A percentile compares a stretch with the other conserved stretches of the same genome.
phyloP scores from a whole-genome alignment of 1,140 invertebrate genomes.

The Drosophila chauvacae region DNA sequence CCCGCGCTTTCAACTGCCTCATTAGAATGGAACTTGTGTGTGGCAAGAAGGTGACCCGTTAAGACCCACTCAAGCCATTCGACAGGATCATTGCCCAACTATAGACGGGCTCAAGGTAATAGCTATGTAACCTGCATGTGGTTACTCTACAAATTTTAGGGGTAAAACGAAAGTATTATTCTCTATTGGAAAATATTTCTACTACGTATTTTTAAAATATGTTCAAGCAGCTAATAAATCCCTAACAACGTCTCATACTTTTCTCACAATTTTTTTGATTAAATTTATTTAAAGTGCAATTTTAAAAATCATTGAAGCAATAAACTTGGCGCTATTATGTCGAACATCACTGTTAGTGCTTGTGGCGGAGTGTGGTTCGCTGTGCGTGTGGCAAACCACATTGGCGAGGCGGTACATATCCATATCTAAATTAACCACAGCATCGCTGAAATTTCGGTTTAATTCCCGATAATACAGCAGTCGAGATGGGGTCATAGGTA shows the following conservation, averaged over 20 bases:
- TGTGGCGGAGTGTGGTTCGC: neutral
- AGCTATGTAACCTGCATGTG: neutral
- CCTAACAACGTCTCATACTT: neutral
- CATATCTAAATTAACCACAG: slow-evolving; percentile 69
- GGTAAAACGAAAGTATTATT: no score
- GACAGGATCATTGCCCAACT: neutral
- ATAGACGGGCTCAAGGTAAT: neutral
- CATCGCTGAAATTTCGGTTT: slow-evolving; percentile 42
- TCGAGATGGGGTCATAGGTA: slow-evolving; percentile 5
- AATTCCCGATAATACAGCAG: slow-evolving; percentile 34
- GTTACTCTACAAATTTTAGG: no score
- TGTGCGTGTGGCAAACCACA: slow-evolving; percentile 48
- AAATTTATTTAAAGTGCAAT: neutral
- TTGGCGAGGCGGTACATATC: slow-evolving; percentile 42
- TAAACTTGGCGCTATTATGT: neutral
- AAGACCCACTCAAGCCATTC: neutral
- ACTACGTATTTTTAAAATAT: no score
- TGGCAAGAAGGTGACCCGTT: slow-evolving; percentile 11
- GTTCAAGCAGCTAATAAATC: no score
- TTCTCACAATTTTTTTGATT: neutral
- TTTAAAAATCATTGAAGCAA: no score
- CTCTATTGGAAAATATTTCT: neutral
- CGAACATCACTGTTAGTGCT: neutral
- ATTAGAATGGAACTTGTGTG: slow-evolving; percentile 20
- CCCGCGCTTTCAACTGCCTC: neutral